Evolutionary conservation across 2,797 vertebrate species (phyloP), one percentile per base, ranked within the genome.

Genomic region (Oceanodroma leucorhoa): DNA sequence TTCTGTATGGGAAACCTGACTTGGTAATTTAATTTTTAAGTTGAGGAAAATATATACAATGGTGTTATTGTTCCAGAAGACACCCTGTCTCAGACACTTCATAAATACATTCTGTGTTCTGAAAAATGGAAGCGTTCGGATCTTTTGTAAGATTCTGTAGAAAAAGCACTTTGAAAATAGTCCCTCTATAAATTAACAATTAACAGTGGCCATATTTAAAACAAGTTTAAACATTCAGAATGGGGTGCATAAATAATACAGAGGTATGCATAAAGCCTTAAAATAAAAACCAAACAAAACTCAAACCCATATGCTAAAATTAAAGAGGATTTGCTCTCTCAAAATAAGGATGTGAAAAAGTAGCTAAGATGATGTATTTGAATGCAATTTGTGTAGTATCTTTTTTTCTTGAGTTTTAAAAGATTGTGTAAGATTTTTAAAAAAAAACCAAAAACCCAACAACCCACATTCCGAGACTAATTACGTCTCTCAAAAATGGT

Each of bases 401-500:
- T 86, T 72, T 90, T 38, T 38, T 80, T 94, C 66, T 83, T 61
- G 36, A 89, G 73, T 70, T 92, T 75, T 79, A 50, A 51, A 78
- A 61, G 34, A 27, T 54, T 71, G 83, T 53, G 18, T 77, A 82
- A 69, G 27, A 26, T 78, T 70, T 86, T 81, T 73, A 36, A 21
- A 72, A 75, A 73, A 32, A 26, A 51, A 45, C 36, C 43, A 14
- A 46, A 85, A 76, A 24, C 50, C 22, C 45, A 57, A 58, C 75
- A 90, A 83, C 36, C 43, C 91, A 91, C 95, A 82, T 97, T 96
- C 93, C 95, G 19, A 82, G 95, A 90, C 79, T 83, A 69, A 89
- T 71, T 23, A 51, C 51, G 81, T 93, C 58, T 94, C 89, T 81
- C 82, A 72, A 73, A 87, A 85, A 66, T 32, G 45, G 19, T 73